Conservation (phyloP, 2,113 vertebrate genomes). For the Meles meles region DNA sequence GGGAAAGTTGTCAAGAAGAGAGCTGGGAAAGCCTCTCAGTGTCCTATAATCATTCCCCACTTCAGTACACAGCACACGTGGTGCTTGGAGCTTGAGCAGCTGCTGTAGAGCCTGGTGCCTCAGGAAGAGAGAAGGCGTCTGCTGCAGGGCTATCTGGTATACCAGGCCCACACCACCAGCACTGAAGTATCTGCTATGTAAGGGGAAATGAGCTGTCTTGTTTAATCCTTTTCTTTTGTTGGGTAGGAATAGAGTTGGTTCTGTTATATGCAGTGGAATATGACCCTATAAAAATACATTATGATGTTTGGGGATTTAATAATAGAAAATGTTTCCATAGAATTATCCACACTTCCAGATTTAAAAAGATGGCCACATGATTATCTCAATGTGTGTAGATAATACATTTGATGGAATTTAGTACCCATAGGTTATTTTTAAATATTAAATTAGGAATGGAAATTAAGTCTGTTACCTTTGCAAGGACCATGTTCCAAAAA, state of each 20-base stretch:
- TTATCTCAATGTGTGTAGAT: neutral
- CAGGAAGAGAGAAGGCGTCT: neutral
- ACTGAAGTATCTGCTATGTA: neutral
- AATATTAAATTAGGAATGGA: neutral
- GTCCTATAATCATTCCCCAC: neutral
- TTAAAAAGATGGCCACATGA: neutral
- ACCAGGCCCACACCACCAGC: no score
- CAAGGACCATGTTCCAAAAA: neutral
- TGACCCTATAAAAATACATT: neutral
- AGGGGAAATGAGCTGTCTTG: neutral
- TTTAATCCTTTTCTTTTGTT: neutral
- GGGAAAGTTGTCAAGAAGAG: neutral
- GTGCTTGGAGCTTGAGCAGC: neutral
- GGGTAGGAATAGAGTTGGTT: neutral
- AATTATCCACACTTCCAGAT: neutral
- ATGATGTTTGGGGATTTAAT: neutral
- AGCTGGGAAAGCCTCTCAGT: neutral
- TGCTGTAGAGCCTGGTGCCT: neutral
- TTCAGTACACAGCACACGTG: neutral
- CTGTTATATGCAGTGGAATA: neutral
- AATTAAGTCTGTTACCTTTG: neutral
- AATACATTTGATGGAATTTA: neutral
- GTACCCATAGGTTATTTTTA: neutral
- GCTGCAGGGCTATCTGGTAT: neutral
- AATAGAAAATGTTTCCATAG: neutral